Evolutionary conservation across 2,888 invertebrate species (phyloP).

Genomic region (Neoitamus cyanurus): DNA sequence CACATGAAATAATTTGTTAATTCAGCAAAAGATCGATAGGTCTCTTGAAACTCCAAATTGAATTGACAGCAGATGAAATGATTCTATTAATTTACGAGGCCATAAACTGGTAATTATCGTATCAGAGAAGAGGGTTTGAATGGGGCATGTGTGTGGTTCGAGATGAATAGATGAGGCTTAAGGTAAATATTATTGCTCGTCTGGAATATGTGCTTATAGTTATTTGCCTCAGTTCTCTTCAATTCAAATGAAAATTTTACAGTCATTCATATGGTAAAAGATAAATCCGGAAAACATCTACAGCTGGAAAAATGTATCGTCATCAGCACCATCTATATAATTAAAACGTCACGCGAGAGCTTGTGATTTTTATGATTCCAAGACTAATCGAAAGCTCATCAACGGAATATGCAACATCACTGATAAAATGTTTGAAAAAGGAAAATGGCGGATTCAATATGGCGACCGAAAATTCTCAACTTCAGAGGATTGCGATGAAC

Average conservation of each 20-base stretch:
- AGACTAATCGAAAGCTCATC: no score
- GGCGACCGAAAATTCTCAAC: no score
- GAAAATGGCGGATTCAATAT: no score
- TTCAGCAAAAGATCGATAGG: not conserved
- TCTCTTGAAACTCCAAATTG: not conserved
- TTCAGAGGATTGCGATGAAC: no score
- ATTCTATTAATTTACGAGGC: not conserved
- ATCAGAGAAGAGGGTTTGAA: not conserved
- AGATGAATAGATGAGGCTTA: not conserved
- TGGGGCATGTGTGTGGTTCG: not conserved
- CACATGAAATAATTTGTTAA: not conserved
- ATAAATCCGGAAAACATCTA: not conserved
- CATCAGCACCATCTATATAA: no score
- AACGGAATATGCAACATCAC: no score
- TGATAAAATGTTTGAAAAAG: no score
- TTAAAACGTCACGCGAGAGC: no score
- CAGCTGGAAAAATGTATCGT: no score
- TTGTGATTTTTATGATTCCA: no score
- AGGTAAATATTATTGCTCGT: not conserved
- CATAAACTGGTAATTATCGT: not conserved
- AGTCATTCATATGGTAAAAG: not conserved
- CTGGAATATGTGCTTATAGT: not conserved
- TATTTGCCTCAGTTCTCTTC: not conserved
- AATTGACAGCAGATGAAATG: not conserved
- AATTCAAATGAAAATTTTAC: not conserved